phyloP scores from a whole-genome alignment of 2,888 invertebrate genomes.

The Plutella xylostella region DNA sequence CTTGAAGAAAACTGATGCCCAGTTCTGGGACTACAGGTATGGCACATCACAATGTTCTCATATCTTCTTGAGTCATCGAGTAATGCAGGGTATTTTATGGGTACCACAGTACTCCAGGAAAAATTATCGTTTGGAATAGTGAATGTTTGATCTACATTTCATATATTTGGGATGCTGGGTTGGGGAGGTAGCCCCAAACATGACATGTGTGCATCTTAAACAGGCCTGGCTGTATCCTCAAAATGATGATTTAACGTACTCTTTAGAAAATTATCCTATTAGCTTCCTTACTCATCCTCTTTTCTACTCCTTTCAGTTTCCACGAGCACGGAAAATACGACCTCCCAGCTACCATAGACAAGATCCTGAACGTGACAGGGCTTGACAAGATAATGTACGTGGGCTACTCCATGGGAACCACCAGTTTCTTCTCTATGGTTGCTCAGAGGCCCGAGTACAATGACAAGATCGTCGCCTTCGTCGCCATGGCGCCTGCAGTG shows the following conservation, averaged over 20 bases:
- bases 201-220: too few relatives aligned
- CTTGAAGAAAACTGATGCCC: conserved; percentile 40
- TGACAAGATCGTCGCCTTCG: conserved; percentile 55
- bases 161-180: too few relatives aligned
- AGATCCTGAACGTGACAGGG: conserved; percentile 50
- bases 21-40: conserved; percentile 71
- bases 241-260: too few relatives aligned
- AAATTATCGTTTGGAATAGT: too few relatives aligned
- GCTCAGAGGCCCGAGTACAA: conserved; percentile 67
- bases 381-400: conserved; percentile 56
- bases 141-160: too few relatives aligned
- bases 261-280: too few relatives aligned
- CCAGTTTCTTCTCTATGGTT: conserved; percentile 67
- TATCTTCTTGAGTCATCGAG: too few relatives aligned
- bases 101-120: too few relatives aligned
- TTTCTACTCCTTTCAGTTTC: conserved; percentile 41
- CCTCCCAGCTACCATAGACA: conserved; percentile 66
- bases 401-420: conserved; percentile 72
- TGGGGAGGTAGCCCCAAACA: too few relatives aligned
- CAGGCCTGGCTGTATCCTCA: too few relatives aligned
- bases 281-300: neutral
- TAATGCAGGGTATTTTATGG: too few relatives aligned
- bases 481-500: conserved; percentile 66
- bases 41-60: neutral
- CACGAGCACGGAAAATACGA: conserved; percentile 72